These are phyloP conservation scores for Acanthurus lineatus DNA, from an alignment of 2,797 vertebrate genomes.

Conservation along the genomic window DNA sequence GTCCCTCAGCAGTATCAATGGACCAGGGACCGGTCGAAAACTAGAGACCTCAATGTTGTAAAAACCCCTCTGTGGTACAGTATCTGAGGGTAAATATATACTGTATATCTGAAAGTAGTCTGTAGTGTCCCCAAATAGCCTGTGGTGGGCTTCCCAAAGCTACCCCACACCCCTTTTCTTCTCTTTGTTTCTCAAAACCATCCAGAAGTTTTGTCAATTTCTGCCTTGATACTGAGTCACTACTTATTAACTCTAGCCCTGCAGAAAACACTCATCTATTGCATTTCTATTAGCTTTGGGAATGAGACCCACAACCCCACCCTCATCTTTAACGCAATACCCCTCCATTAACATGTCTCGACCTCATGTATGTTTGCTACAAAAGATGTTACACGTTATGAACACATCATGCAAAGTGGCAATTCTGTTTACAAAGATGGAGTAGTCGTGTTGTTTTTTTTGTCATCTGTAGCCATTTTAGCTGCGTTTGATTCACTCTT, in stretches of 20 bases:
- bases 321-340: slow-evolving; percentile 1
- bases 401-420: slow-evolving; percentile 89
- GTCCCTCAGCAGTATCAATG: slow-evolving; percentile 56
- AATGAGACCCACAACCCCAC: slow-evolving; percentile 41
- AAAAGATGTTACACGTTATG: slow-evolving; percentile 86
- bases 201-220: slow-evolving; percentile 29
- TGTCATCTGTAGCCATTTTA: slow-evolving; percentile 66
- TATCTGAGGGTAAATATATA: slow-evolving; percentile 58
- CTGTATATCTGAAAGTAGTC: slow-evolving; percentile 70
- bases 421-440: slow-evolving; percentile 85
- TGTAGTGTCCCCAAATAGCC: slow-evolving; percentile 65
- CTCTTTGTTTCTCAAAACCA: slow-evolving; percentile 36
- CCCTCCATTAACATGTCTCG: slow-evolving; percentile 48
- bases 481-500: slow-evolving; percentile 74
- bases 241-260: slow-evolving; percentile 8
- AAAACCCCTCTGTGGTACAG: slow-evolving; percentile 57
- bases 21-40: slow-evolving; percentile 54
- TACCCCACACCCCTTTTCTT: slow-evolving; percentile 16
- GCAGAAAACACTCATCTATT: slow-evolving; percentile 48
- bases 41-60: slow-evolving; percentile 60
- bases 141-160: slow-evolving; percentile 44
- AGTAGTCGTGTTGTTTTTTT: slow-evolving; percentile 78
- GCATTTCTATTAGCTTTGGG: slow-evolving; percentile 57
- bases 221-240: slow-evolving; percentile 17
- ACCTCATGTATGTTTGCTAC: slow-evolving; percentile 82